Percentiles rank a stretch among this genome's conserved stretches.
Conservation (phyloP, 64 coral and sea anemone species). For the Exaiptasia diaphana region DNA sequence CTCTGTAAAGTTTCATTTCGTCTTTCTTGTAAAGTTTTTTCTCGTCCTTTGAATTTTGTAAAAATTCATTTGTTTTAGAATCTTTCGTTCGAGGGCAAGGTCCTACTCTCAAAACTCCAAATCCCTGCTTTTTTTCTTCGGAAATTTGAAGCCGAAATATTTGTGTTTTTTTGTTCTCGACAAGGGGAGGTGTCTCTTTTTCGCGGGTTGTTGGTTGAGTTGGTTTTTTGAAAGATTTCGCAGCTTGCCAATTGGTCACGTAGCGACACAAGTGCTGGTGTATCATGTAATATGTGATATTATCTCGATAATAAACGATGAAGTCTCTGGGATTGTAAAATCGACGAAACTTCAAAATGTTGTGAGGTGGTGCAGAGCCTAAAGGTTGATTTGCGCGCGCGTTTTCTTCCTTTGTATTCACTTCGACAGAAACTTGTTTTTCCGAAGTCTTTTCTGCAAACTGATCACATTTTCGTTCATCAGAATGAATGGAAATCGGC, state of each 20-base stretch:
- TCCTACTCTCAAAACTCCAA: constrained; percentile 28
- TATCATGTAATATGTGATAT: constrained; percentile 21
- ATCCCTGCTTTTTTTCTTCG: not conserved
- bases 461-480: not conserved
- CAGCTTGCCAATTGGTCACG: too few relatives aligned
- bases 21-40: too few relatives aligned
- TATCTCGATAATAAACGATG: constrained; percentile 35
- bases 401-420: not conserved
- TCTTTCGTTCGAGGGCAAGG: too few relatives aligned
- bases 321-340: not conserved
- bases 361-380: not conserved
- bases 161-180: not conserved
- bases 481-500: not conserved
- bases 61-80: too few relatives aligned
- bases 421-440: not conserved
- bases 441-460: not conserved
- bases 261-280: not conserved
- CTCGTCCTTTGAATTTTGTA: too few relatives aligned
- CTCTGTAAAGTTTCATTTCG: too few relatives aligned
- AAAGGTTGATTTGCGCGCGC: not conserved
- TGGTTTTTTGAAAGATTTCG: too few relatives aligned
- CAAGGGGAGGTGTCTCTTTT: too few relatives aligned
- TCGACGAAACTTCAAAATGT: constrained; percentile 5
- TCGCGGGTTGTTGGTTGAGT: too few relatives aligned
- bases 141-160: constrained; percentile 14